Evolutionary conservation across 1,140 invertebrate genomes (phyloP), one percentile per base, ranked within the genome.

Genomic region (Drosophila punjabiensis): DNA sequence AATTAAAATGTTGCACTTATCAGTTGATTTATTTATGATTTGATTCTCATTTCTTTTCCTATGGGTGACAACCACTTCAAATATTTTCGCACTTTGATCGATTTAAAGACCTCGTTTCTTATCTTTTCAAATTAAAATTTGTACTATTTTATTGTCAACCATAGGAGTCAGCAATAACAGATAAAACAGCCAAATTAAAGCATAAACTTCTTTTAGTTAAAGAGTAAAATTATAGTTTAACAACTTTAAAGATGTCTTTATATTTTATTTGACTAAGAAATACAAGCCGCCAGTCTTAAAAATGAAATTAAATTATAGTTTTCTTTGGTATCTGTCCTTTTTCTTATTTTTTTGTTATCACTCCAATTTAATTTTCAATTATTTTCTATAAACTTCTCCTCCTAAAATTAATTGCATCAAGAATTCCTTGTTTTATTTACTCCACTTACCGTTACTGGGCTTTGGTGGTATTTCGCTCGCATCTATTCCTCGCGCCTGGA

Each of bases 381-480:
- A 4, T 0, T n/a, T 41, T 8, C 3, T 3, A n/a, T 41, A 41
- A 16, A 16, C n/a, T 41, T 16, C 8, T 9, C 4, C 41, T 18
- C 8, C n/a, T n/a, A 20, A 47, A 37, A 65, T 48, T 32, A 18
- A 33, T 33, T 39, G 3, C 28, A 24, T 20, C 16, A 18, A 14
- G 2, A 43, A 32, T 53, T 32, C 9, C 16, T 33, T 18, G 0
- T 20, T 18, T 61, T 61, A n/a, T 37, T 24, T 18, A 30, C 14
- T 14, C 11, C 10, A 85, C 92, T 92, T 63, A 93, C 92, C 92
- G 71, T 92, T 92, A 47, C 83, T 92, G n/a, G 92, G 91, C 48
- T 92, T 93, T 66, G 82, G 81, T n/a, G 92, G 92, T 65, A 93
- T 85, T 37, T 93, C 91, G 14, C 75, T 87, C 33, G 69, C 77